These are phyloP conservation scores for Scortum barcoo DNA, from an alignment of 2,113 vertebrate genomes.

Conservation along the genomic window DNA sequence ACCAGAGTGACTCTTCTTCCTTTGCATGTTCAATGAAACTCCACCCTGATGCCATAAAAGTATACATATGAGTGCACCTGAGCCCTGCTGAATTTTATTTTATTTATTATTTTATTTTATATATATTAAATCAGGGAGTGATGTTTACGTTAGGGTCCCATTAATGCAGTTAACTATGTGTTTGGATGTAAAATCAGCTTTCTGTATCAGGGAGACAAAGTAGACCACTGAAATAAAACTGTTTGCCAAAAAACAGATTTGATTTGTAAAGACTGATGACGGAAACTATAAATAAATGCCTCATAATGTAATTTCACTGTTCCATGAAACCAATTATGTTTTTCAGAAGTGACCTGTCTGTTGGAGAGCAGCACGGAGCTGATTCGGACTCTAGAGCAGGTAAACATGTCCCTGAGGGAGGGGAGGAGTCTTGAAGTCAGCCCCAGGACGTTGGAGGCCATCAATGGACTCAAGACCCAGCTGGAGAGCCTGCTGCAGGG, in stretches of 20 bases:
- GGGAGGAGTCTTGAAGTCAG: constrained; percentile 85
- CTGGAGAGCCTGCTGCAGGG: constrained; percentile 90
- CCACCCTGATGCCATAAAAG: not conserved
- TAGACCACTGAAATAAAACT: constrained; percentile 1
- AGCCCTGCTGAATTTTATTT: not conserved
- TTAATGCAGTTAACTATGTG: not conserved
- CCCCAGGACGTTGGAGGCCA: constrained; percentile 85
- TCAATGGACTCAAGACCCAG: constrained; percentile 87
- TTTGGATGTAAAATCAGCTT: not conserved
- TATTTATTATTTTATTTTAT: too few species aligned
- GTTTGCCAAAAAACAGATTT: not conserved
- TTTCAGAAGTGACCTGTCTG: constrained; percentile 86
- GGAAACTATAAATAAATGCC: not conserved
- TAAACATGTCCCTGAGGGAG: constrained; percentile 89
- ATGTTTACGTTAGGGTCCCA: not conserved
- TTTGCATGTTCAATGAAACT: not conserved
- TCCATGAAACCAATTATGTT: not conserved
- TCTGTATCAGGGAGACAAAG: not conserved
- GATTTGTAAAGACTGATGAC: not conserved
- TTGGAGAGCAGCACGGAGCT: constrained; percentile 91
- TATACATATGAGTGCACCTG: not conserved
- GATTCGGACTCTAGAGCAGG: constrained; percentile 92
- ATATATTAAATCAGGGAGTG: not conserved
- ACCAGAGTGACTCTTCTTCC: not conserved
- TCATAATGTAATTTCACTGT: not conserved